Evolutionary conservation across 2,888 invertebrate genomes (phyloP), one percentile per base, ranked within the genome.

Genomic region (Tinea semifulvella): DNA sequence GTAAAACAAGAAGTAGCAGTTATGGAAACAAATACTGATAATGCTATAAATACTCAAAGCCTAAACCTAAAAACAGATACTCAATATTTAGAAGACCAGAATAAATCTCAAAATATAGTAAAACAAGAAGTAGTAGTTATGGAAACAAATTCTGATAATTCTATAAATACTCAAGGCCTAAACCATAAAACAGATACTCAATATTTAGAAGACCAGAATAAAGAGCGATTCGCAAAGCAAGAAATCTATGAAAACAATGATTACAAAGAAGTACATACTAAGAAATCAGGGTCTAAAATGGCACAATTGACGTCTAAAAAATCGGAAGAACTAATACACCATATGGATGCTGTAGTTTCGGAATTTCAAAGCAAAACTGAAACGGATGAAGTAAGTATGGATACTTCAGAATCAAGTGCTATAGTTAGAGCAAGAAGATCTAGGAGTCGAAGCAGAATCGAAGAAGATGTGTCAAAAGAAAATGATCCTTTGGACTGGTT

Each of bases 311-410:
- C 63, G n/a, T 69, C 69, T 36, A 61, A 60, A 18, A 74, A 69
- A 50, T 61, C 75, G 0, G 60, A 62, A 49, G 75, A 76, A 35
- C 48, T 79, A 1, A 73, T 69, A 4, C 55, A 66, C 16, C 76
- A 60, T 57, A 69, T 80, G 65, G 68, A 67, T 26, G 64, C 69
- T 22, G 74, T 80, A 0, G 71, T 79, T 36, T 60, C 70, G 0
- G 79, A 80, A 52, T 74, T 77, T 50, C 63, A 76, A 52, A 61
- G 55, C 5, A 68, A 70, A 52, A 56, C 69, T 7, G 65, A 64
- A 1, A 60, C 61, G 35, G 69, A 66, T 50, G 58, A 56, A 44
- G 14, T 28, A 39, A 20, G 14, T 26, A n/a, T n/a, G n/a, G 51
- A 50, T 7, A 51, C 50, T 11, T 47, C 48, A 31, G 36, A 47